Evolutionary conservation across 2,797 vertebrate genomes (phyloP).

Genomic region (Siniperca scherzeri): DNA sequence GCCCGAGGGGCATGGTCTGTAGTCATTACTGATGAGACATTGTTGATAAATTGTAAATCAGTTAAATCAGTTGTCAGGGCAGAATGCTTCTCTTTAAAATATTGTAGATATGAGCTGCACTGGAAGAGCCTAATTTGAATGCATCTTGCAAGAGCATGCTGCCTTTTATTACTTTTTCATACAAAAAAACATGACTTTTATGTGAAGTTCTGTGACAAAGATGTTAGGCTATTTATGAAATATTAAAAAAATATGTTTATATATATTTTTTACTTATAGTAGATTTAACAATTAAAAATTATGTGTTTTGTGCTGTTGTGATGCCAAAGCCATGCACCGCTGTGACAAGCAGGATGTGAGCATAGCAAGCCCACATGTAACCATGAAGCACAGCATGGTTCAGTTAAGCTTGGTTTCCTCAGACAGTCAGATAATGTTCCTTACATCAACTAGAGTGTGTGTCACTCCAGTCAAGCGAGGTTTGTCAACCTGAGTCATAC

Average conservation of each 20-base stretch:
- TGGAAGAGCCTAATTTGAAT: neutral
- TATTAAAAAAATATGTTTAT: neutral
- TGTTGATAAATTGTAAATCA: slow-evolving; percentile 42
- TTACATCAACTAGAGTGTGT: slow-evolving; percentile 65
- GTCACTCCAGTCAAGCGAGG: slow-evolving; percentile 31
- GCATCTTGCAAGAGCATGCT: neutral
- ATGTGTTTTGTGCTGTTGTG: slow-evolving; percentile 13
- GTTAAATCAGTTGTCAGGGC: slow-evolving; percentile 33
- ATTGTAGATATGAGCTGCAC: neutral
- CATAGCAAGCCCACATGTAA: slow-evolving; percentile 75
- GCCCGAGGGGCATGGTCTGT: slow-evolving; percentile 12
- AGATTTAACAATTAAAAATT: neutral
- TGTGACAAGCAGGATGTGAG: slow-evolving; percentile 78
- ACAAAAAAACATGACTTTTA: neutral
- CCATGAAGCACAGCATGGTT: slow-evolving; percentile 72
- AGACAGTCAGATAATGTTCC: slow-evolving; percentile 67
- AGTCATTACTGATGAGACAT: slow-evolving; percentile 54
- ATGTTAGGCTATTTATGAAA: neutral
- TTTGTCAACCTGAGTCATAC: slow-evolving; percentile 23
- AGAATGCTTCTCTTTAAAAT: neutral
- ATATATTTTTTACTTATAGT: neutral
- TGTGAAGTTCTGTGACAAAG: neutral
- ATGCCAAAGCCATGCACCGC: slow-evolving; percentile 46
- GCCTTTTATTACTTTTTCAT: neutral
- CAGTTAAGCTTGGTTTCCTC: slow-evolving; percentile 72